Evolutionary conservation across 2,888 invertebrate species (phyloP), one percentile per base, ranked within the genome.

Genomic region (Archaeoteleia sp.): DNA sequence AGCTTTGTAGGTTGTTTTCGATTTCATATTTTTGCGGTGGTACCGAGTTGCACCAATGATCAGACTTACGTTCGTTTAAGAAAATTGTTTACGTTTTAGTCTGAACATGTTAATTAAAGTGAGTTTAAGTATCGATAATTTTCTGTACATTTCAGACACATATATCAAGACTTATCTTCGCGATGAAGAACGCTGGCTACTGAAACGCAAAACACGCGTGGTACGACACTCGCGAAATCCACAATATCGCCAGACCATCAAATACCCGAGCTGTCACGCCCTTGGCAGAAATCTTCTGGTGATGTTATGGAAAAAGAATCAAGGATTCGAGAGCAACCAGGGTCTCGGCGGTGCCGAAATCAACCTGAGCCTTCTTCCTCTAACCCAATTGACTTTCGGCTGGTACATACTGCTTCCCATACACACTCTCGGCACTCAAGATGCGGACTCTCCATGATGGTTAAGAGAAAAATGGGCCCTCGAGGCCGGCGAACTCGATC

Each of bases 391-490:
- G 76, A 93, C 93, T 35, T 91, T 92, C 78, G 94, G 95, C 71
- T 96, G 96, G 96, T 97, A 96, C 87, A 94, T 95, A 67, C 88
- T 97, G 72, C 95, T 95, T 86, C 94, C 95, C 25, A 93, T 95
- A 84, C 92, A 93, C 78, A 92, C 93, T 48, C 89, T 94, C 70
- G 93, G 92, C 49, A 90, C 91, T 14, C 92, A 89, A 12, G 89
- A 89, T 77, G 87, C 87, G 61, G 87, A 90, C 77, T 89, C 89
- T 8, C 87, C 87, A 79, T 87, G 86, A 86, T 84, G 83, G 84
- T 77, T 85, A 67, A 76, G 80, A 80, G 84, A 85, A 83, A 85
- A 84, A 75, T 84, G 85, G 85, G 83, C 85, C 74, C 80, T 85
- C 51, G 84, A 85, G 69, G 83, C 85, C 32, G 82, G 83, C 54